Percentiles rank a stretch among this genome's conserved stretches.
Conservation (phyloP, 2,888 invertebrate species). For the Erebia epiphron region DNA sequence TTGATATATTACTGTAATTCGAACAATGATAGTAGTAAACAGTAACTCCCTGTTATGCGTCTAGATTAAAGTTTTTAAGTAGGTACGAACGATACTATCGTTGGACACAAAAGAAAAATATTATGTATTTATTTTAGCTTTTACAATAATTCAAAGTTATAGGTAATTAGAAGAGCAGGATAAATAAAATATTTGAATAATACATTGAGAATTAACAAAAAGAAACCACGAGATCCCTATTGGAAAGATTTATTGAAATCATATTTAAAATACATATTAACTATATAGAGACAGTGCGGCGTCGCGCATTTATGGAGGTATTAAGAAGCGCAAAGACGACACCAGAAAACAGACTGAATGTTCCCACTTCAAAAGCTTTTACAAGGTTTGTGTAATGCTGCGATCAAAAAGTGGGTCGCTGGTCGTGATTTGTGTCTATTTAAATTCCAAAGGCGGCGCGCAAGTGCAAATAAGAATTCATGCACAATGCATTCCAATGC, state of each 20-base stretch:
- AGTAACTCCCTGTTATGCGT: no score
- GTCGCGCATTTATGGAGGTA: constrained; percentile 51
- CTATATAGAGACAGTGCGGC: constrained; percentile 62
- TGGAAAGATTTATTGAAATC: constrained; percentile 54
- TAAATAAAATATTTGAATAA: no score
- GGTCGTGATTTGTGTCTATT: constrained; percentile 72
- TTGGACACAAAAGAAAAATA: no score
- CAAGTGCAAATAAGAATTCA: constrained; percentile 68
- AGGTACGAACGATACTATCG: no score
- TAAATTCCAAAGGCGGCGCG: constrained; percentile 75
- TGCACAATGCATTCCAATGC: constrained; percentile 56
- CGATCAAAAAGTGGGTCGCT: constrained; percentile 66
- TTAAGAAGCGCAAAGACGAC: constrained; percentile 48
- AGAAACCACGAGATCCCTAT: constrained; percentile 22
- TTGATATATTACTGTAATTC: no score
- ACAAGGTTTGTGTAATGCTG: constrained; percentile 53
- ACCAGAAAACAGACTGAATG: constrained; percentile 46
- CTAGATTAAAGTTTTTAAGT: no score
- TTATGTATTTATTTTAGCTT: no score
- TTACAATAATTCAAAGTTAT: no score
- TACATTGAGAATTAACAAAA: constrained; percentile 10
- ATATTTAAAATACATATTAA: constrained; percentile 59
- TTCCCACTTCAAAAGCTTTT: constrained; percentile 43
- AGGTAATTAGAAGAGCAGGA: no score
- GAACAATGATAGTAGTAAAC: no score